Conservation (phyloP, 2,888 invertebrate species). For the Carpatolechia fugitivella region DNA sequence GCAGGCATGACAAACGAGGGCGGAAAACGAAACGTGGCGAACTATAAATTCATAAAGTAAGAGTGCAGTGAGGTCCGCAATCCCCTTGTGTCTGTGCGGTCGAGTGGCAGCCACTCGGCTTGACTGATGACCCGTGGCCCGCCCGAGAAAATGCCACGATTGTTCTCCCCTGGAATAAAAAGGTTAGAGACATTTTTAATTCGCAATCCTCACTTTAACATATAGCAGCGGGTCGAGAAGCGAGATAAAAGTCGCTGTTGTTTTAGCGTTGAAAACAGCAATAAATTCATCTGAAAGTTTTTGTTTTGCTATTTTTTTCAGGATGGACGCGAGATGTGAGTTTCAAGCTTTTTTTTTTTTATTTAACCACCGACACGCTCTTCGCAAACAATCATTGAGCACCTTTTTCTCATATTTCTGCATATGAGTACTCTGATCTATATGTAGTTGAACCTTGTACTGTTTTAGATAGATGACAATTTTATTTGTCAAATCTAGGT, state of each 20-base stretch:
- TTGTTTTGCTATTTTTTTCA: not conserved
- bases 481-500: too few species aligned
- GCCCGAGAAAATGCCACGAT: slow-evolving; percentile 44
- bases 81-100: slow-evolving; percentile 43
- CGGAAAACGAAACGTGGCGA: slow-evolving; percentile 50
- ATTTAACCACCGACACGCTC: too few species aligned
- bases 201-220: slow-evolving; percentile 13
- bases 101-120: slow-evolving; percentile 52
- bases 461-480: too few species aligned
- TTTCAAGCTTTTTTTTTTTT: not conserved
- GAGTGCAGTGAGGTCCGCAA: slow-evolving; percentile 57
- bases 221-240: slow-evolving; percentile 4
- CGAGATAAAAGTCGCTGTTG: slow-evolving; percentile 7
- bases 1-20: slow-evolving; percentile 50
- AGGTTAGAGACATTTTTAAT: slow-evolving; percentile 20
- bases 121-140: slow-evolving; percentile 49
- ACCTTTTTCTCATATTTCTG: too few species aligned
- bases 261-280: slow-evolving; percentile 9
- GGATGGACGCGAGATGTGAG: not conserved
- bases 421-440: too few species aligned
- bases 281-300: slow-evolving; percentile 7
- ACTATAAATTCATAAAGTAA: slow-evolving; percentile 56
- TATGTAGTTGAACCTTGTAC: too few species aligned
- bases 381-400: too few species aligned
- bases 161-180: slow-evolving; percentile 31